Conservation (phyloP, 2,113 vertebrate genomes). For the Nerophis lumbriciformis region DNA sequence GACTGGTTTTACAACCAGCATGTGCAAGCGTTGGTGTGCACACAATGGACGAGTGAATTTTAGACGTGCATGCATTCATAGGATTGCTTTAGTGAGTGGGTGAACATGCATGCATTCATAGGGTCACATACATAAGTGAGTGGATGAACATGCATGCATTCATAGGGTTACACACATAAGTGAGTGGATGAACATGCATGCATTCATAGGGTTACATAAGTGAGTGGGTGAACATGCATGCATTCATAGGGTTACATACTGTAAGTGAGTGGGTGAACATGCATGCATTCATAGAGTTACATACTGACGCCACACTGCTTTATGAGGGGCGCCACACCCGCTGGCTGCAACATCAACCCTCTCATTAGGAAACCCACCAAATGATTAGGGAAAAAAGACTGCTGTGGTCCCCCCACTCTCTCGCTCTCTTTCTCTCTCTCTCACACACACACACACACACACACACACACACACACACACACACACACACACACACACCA, state of each 20-base stretch:
- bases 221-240: too few relatives aligned
- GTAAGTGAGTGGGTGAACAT: slow-evolving; percentile 2
- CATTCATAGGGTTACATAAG: slow-evolving; percentile 1
- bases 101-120: too few relatives aligned
- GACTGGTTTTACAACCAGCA: too few relatives aligned
- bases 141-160: too few relatives aligned
- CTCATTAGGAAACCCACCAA: slow-evolving; percentile 72
- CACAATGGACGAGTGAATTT: too few relatives aligned
- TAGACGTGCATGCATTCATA: too few relatives aligned
- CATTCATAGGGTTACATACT: too few relatives aligned
- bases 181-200: slow-evolving; percentile 9
- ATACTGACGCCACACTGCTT: slow-evolving; percentile 71
- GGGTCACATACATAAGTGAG: too few relatives aligned
- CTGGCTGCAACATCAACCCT: slow-evolving; percentile 90
- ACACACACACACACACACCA: slow-evolving; percentile 26
- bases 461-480: slow-evolving; percentile 28
- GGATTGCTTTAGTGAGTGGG: too few relatives aligned
- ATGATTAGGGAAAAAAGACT: slow-evolving; percentile 66
- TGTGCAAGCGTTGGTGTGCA: too few relatives aligned
- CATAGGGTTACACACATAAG: neutral
- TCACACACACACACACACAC: slow-evolving; percentile 9
- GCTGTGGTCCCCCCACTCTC: slow-evolving; percentile 49
- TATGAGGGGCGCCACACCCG: slow-evolving; percentile 93
- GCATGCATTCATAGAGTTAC: slow-evolving; percentile 12
- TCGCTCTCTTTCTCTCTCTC: neutral